Conservation (phyloP, 2,113 vertebrate species). For the Porphyrio hochstetteri region DNA sequence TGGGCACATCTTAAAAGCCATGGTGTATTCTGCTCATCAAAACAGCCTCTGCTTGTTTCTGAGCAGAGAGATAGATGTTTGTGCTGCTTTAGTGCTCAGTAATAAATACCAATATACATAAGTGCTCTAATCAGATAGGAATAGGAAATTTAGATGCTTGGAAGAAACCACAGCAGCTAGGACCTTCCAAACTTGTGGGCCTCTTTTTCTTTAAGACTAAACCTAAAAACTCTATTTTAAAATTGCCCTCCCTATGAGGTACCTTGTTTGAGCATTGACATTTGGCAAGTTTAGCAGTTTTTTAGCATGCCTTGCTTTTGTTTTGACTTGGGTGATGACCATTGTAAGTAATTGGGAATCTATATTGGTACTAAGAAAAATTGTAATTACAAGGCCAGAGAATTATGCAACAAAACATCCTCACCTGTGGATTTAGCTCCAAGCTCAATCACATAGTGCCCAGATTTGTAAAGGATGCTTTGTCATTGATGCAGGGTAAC, state of each 20-base stretch:
- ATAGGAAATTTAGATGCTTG: neutral
- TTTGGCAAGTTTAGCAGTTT: neutral
- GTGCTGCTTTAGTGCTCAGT: neutral
- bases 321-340: neutral
- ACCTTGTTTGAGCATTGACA: neutral
- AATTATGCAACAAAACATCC: neutral
- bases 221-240: neutral
- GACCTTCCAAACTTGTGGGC: neutral
- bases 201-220: neutral
- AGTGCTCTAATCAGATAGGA: neutral
- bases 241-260: neutral
- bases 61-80: neutral
- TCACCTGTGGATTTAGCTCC: neutral
- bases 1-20: neutral
- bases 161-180: neutral
- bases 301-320: neutral
- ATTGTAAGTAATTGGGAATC: neutral
- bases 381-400: neutral
- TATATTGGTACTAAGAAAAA: neutral
- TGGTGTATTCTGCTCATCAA: neutral
- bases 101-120: neutral
- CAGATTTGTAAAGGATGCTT: neutral
- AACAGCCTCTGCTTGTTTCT: neutral
- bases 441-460: neutral
- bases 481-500: neutral